Conservation (phyloP, 2,888 invertebrate species). For the Parascotia fuliginaria region DNA sequence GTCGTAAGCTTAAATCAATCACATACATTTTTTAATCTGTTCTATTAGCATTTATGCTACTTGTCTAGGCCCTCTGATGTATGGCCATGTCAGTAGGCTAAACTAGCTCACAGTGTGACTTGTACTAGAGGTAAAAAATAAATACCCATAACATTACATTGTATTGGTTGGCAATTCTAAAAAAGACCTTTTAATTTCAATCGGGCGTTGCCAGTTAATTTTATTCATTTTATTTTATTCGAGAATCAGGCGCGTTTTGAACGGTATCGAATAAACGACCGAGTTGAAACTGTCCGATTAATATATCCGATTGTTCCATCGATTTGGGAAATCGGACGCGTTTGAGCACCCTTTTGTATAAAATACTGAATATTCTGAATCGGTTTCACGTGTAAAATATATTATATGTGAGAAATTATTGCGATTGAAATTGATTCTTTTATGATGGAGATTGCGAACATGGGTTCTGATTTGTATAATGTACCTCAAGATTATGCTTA, state of each 20-base stretch:
- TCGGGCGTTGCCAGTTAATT: slow-evolving; percentile 26
- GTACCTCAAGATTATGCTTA: too few relatives aligned
- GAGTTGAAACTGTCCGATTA: slow-evolving; percentile 40
- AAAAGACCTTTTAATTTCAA: slow-evolving; percentile 15
- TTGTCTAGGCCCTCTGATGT: too few relatives aligned
- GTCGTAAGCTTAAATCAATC: too few relatives aligned
- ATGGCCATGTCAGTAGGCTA: too few relatives aligned
- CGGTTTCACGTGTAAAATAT: slow-evolving; percentile 8
- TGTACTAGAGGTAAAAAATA: too few relatives aligned
- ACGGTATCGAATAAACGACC: slow-evolving; percentile 32
- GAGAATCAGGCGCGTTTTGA: slow-evolving; percentile 23
- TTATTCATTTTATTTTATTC: slow-evolving; percentile 32
- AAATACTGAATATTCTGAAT: slow-evolving; percentile 17
- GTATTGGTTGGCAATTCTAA: too few relatives aligned
- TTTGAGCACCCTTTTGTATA: slow-evolving; percentile 20
- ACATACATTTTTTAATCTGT: too few relatives aligned
- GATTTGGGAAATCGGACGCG: slow-evolving; percentile 38
- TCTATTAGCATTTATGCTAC: too few relatives aligned
- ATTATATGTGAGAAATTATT: slow-evolving; percentile 9
- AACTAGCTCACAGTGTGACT: too few relatives aligned
- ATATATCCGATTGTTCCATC: slow-evolving; percentile 51
- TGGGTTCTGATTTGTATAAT: too few relatives aligned
- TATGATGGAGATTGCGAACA: not conserved
- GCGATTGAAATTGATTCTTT: slow-evolving; percentile 3
- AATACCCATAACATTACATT: too few relatives aligned